phyloP scores from a whole-genome alignment of 2,888 invertebrate species.

The Microplitis manilae region DNA sequence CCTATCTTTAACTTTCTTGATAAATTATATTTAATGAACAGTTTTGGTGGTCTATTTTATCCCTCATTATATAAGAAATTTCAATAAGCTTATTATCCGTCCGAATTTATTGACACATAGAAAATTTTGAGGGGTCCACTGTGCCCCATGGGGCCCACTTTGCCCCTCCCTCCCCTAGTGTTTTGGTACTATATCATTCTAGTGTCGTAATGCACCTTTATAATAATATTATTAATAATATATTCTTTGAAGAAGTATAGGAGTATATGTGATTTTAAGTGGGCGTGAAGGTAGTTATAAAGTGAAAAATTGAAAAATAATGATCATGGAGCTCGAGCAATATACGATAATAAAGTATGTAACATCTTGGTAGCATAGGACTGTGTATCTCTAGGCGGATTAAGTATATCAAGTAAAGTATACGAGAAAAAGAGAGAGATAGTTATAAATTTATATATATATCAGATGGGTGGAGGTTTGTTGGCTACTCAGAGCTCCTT shows the following conservation, averaged over 20 bases:
- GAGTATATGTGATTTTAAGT: not conserved
- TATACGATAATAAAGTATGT: not conserved
- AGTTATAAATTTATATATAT: not conserved
- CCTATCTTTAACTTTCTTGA: no score
- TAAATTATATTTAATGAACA: no score
- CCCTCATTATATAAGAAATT: no score
- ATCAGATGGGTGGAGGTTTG: slow-evolving; percentile 26
- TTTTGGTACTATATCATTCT: no score
- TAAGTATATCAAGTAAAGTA: not conserved
- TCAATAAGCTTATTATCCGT: no score
- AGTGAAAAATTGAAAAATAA: slow-evolving; percentile 6
- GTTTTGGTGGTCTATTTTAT: no score
- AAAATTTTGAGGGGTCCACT: no score
- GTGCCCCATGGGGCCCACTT: no score
- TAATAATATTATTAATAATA: not conserved
- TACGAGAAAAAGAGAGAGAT: not conserved
- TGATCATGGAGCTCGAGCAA: slow-evolving; percentile 7
- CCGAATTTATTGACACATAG: no score
- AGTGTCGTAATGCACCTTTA: not conserved
- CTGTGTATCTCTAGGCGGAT: not conserved
- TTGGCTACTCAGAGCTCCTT: slow-evolving; percentile 20
- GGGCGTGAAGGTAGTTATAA: slow-evolving; percentile 1
- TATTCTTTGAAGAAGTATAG: no score
- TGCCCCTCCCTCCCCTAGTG: no score
- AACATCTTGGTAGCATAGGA: slow-evolving; percentile 9